A percentile compares a stretch with the other conserved stretches of the same genome.
Evolutionary conservation across 2,888 invertebrate genomes (phyloP).

Genomic region (Nudaria mundana): DNA sequence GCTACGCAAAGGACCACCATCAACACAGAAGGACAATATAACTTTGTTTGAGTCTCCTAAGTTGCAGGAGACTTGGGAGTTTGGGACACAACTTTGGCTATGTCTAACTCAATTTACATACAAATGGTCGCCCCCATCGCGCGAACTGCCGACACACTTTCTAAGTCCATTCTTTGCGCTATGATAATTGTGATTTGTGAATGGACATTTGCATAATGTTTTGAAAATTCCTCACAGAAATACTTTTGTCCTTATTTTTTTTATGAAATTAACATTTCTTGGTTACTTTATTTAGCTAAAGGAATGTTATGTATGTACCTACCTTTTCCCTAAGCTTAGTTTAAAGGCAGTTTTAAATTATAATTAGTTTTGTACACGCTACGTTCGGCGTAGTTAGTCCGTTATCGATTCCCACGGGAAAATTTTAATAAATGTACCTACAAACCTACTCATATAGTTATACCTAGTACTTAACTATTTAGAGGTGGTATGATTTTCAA

Average conservation of each 20-base stretch:
- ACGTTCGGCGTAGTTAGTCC: no score
- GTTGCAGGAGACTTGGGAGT: constrained; percentile 26
- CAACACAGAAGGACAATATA: constrained; percentile 33
- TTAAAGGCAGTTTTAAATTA: no score
- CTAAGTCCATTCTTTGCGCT: constrained; percentile 43
- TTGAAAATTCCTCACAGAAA: constrained; percentile 15
- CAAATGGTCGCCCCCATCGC: constrained; percentile 52
- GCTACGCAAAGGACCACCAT: constrained; percentile 34
- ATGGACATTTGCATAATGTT: constrained; percentile 23
- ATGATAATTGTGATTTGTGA: constrained; percentile 24
- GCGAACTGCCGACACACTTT: constrained; percentile 57
- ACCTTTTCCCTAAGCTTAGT: no score
- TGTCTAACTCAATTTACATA: constrained; percentile 59
- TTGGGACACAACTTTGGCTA: constrained; percentile 39
- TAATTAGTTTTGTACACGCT: no score
- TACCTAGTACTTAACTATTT: no score
- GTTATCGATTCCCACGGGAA: no score
- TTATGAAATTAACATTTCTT: background rate
- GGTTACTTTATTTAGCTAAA: no score
- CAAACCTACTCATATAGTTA: no score
- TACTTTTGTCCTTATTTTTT: background rate
- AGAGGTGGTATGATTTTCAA: no score
- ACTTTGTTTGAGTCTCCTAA: constrained; percentile 39
- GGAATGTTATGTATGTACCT: no score
- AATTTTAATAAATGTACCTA: no score